Evolutionary conservation across 2,888 invertebrate species (phyloP), one percentile per base, ranked within the genome.

Genomic region (Philopedon plagiatum): DNA sequence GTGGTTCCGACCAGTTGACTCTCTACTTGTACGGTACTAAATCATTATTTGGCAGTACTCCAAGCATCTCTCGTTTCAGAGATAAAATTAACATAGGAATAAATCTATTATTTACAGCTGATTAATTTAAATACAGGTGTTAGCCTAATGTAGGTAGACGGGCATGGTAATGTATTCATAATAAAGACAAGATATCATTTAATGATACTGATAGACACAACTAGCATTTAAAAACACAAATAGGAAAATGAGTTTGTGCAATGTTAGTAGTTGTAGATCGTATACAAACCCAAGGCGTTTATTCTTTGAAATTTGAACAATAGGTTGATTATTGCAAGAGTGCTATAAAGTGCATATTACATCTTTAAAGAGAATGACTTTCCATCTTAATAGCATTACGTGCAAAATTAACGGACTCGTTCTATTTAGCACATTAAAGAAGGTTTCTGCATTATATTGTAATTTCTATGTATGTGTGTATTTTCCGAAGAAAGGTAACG

Each of bases 81-180:
- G 7, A 39, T 13, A 26, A 37, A 32, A 34, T 57, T 37, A 39
- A 39, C 57, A 39, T 37, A 9, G 37, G 13, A 39, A 57, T 37
- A 21, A 58, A 26, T 44, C 15, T 15, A 46, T n/a, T 63, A 63
- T 63, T 51, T 51, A 51, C 63, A 51, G 21, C 29, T 34, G 49
- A 63, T 63, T 37, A 49, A 39, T 63, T 54, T 49, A 63, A 63
- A 63, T 63, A 63, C 51, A 63, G 63, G 63, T 63, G 63, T 51
- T 34, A 5, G 63, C 7, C 23, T 37, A 51, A 51, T 63, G 63
- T 63, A 49, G 63, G 63, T 21, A 63, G 37, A 63, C 37, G 37
- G 8, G 37, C 49, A 32, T n/a, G 37, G 19, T 37, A 46, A 63
- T 49, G 51, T 34, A 63, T 63, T 63, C 23, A 63, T 23, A 51